Percentiles rank a stretch among this genome's conserved stretches.
phyloP scores from a whole-genome alignment of 2,113 vertebrate species.

The Oryzias celebensis region DNA sequence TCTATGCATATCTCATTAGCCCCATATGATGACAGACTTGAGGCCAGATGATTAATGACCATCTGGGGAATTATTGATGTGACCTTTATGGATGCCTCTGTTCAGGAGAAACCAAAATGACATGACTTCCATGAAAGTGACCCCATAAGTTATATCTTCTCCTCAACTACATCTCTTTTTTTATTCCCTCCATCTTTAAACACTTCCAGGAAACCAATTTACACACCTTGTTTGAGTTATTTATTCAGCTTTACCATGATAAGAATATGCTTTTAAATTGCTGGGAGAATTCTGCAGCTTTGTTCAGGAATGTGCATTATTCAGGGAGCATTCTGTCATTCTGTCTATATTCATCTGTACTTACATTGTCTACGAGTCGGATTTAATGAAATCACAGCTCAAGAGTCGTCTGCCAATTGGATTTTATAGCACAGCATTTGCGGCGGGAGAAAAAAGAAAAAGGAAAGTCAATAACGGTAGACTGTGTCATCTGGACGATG shows the following conservation, averaged over 20 bases:
- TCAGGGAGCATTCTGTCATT: constrained; percentile 10
- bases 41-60: constrained; percentile 67
- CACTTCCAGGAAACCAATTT: constrained; percentile 15
- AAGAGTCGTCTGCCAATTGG: constrained; percentile 47
- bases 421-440: constrained; percentile 46
- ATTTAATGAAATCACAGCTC: constrained; percentile 44
- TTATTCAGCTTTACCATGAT: constrained; percentile 5
- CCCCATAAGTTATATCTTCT: constrained; percentile 61
- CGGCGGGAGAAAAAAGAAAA: constrained; percentile 3
- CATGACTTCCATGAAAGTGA: constrained; percentile 45
- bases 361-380: constrained; percentile 33
- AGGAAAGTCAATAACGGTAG: constrained; percentile 59
- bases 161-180: constrained; percentile 10
- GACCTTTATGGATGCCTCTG: constrained; percentile 66
- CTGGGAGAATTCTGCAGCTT: neutral
- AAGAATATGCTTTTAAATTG: constrained; percentile 20
- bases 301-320: constrained; percentile 17
- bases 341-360: constrained; percentile 25
- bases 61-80: constrained; percentile 67
- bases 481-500: constrained; percentile 65
- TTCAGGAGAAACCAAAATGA: constrained; percentile 33
- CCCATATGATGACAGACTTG: constrained; percentile 67
- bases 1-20: constrained; percentile 75
- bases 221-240: neutral
- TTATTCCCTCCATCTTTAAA: constrained; percentile 1